Evolutionary conservation across 2,888 invertebrate species (phyloP), one percentile per base, ranked within the genome.

Genomic region (Phengaris alcon): DNA sequence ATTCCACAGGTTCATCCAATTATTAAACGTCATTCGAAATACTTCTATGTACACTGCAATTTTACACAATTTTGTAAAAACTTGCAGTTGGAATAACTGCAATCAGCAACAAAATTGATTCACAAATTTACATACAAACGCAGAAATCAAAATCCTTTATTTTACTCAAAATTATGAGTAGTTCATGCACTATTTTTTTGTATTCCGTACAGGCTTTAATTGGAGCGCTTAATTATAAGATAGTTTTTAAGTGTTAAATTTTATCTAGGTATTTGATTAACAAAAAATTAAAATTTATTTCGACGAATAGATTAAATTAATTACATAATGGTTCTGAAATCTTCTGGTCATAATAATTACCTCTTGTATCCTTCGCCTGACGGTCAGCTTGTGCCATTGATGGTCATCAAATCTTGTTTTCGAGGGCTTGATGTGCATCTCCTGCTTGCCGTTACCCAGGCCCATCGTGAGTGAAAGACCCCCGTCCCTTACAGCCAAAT

Each of bases 401-500:
- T 98, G 98, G 90, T 99, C 99, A 86, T 99, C 98, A 88, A 99
- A 98, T 74, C 98, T 95, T 51, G 98, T 96, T 89, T 96, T 96
- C 73, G 97, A 95, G 0, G 98, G 98, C 86, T 96, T 97, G 83
- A 98, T 97, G 85, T 96, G 97, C 95, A 97, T 96, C 93, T 97
- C 97, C 86, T 97, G 96, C 85, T 97, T 97, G 9, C 97, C 97
- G 84, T 97, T 97, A 3, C 98, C 97, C 46, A 99, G 94, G 2
- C 97, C 97, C 96, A 98, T 97, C 68, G 97, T 97, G 74, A 98
- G 94, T 54, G 97, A 96, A 9, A 98, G 96, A 4, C 97, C 97
- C 0, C 98, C 98, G 84, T 98, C 98, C 78, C 97, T 96, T 54
- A 99, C 95, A 0, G 97, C 97, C 77, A 99, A 94, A 84, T 97